Percentiles rank a stretch among this genome's conserved stretches.
phyloP scores from a whole-genome alignment of 2,797 vertebrate genomes.

The Acridotheres tristis region DNA sequence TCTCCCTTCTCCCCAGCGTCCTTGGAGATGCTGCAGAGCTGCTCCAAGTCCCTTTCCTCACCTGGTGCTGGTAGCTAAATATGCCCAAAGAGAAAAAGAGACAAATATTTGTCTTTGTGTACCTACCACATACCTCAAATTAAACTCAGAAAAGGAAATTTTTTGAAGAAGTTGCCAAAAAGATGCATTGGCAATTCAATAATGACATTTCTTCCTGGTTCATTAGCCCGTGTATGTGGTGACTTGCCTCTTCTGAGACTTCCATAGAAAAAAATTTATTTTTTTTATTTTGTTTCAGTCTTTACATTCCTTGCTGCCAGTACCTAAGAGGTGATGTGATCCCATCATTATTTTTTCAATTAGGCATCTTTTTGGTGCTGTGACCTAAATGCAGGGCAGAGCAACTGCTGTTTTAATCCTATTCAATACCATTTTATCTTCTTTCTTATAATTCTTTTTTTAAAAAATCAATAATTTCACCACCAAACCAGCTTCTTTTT shows the following conservation, averaged over 20 bases:
- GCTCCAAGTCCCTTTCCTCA: neutral
- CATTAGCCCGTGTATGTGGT: fast-evolving
- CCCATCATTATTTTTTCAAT: neutral
- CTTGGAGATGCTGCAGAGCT: neutral
- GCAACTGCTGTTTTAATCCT: neutral
- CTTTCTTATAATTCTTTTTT: neutral
- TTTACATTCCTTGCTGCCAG: neutral
- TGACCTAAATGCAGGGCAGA: neutral
- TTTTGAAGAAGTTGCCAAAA: neutral
- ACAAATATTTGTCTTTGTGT: neutral
- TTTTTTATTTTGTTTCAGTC: neutral
- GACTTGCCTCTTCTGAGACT: neutral
- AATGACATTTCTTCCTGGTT: neutral
- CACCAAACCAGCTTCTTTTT: neutral
- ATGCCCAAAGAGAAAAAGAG: neutral
- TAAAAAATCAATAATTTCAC: no score
- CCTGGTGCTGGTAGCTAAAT: neutral
- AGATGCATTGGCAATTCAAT: neutral
- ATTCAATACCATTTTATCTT: fast-evolving
- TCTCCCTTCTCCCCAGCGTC: neutral
- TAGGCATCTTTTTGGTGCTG: neutral
- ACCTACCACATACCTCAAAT: neutral
- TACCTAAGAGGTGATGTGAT: neutral
- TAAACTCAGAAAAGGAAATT: neutral
- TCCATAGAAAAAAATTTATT: neutral